These are phyloP conservation scores for Drosophila sulfurigaster DNA, from an alignment of 1,140 invertebrate genomes.

Conservation along the genomic window DNA sequence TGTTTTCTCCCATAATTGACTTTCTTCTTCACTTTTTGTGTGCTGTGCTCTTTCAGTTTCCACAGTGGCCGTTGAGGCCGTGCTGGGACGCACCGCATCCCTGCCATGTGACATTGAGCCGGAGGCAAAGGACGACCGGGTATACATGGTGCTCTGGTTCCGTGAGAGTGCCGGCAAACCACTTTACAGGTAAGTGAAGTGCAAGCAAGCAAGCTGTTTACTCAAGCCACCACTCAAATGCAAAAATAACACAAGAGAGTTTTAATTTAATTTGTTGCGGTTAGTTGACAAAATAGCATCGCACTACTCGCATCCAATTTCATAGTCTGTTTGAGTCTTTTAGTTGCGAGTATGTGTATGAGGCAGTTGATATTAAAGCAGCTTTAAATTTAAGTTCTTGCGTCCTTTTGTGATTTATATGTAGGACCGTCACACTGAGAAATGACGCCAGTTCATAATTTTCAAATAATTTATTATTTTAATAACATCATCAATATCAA, in stretches of 20 bases:
- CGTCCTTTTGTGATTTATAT: conserved; percentile 72
- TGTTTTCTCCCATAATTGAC: conserved; percentile 25
- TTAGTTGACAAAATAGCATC: conserved; percentile 7
- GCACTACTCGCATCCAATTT: conserved; percentile 33
- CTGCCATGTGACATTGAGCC: conserved; percentile 93
- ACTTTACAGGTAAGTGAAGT: conserved; percentile 91
- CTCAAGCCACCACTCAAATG: conserved; percentile 2
- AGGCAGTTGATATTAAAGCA: conserved; percentile 12
- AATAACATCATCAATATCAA: conserved; percentile 83
- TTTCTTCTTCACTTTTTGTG: conserved; percentile 46
- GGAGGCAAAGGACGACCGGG: conserved; percentile 91
- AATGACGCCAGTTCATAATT: conserved; percentile 83
- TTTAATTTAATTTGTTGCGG: conserved; percentile 25
- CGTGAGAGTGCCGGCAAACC: conserved; percentile 92
- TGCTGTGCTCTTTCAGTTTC: conserved; percentile 87
- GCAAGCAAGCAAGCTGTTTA: background rate
- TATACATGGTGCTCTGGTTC: conserved; percentile 96
- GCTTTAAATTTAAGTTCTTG: conserved; percentile 38
- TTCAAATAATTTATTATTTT: conserved; percentile 84
- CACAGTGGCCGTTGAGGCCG: conserved; percentile 90
- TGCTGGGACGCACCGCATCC: conserved; percentile 91
- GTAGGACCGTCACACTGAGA: conserved; percentile 49
- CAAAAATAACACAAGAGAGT: conserved; percentile 10
- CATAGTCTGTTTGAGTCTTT: conserved; percentile 56
- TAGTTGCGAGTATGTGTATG: background rate